Base-by-base conservation (phyloP, 2,113 vertebrate species). In the Echinops telfairi region DNA sequence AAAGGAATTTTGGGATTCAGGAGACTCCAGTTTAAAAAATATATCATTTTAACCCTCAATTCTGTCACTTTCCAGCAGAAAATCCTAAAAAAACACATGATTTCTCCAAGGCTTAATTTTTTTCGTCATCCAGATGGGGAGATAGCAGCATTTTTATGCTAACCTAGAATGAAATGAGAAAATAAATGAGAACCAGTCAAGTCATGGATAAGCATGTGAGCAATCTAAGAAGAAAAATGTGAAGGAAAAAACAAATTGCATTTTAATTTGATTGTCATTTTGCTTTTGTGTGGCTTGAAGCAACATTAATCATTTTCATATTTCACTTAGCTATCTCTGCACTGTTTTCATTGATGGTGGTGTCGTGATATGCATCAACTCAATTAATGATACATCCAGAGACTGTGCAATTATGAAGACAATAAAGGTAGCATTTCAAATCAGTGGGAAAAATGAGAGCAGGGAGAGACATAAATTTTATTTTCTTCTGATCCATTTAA, bases 221-320 rank as follows among this genome's bases (percentile, higher is more conserved):
- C 73, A 43, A 82, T 66, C 60, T 73, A 23, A 47, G 36, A 62
- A 86, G 27, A 82, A 86, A 68, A 89, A 89, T 80, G 7, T 64
- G 57, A 80, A 66, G 20, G 36, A 17, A 20, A 87, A 86, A 15
- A 75, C 23, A 53, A 71, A 62, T 38, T 31, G n/a, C 16, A 47
- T 58, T 89, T 82, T 53, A 58, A 85, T 82, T 68, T 70, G 40
- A 40, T 70, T 88, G 6, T 17, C 31, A 57, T 89, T 90, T 76
- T 62, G 81, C 68, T 82, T 86, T 86, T 40, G 17, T 23, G 76
- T 64, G 3, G 12, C 47, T 86, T 70, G 87, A 89, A 58, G 15
- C 15, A 86, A 62, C 77, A 38, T 27, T 70, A 6, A 53, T 53
- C 47, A 53, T 53, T 70, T 62, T 1, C 11, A 0, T 60, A 31